Base-by-base conservation (phyloP, 2,797 vertebrate species). In the Oryzias dopingdopingensis region DNA sequence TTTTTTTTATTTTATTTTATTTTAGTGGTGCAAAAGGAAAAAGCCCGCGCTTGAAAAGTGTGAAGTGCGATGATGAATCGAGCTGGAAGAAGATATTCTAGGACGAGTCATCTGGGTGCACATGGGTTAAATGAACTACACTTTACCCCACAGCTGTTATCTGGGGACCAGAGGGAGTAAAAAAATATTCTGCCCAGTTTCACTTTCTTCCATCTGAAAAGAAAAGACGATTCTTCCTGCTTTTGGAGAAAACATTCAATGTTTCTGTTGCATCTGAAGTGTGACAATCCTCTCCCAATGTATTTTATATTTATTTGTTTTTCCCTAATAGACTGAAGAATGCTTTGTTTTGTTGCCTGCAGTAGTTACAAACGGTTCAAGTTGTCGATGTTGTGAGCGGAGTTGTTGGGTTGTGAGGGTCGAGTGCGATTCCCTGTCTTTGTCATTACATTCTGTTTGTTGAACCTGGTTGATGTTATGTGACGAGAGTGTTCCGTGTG, bases 201-300 rank as follows among this genome's bases (percentile, higher is more conserved):
- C 6, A 14, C 5, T 41, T 41, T 44, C 52, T 53, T 23, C 16
- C 51, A 59, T 15, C 20, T 41, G 49, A 23, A 59, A 54, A 59
- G 52, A 18, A 53, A 50, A 24, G 26, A 22, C 51, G 60, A 3
- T 49, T 49, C 44, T 26, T 26, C 45, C 42, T 51, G 29, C 53
- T 64, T 46, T n/a, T 50, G 59, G n/a, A 60, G 51, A 18, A 57
- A 51, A 6, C 48, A 12, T 24, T 69, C 59, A 37, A 52, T 53
- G 51, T 60, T 42, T 18, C 42, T 59, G 32, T 76, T 72, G 43
- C 69, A 67, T 65, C 54, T 42, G 59, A 52, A 72, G 70, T 74
- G 59, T 70, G 83, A 86, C 84, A 85, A 82, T 86, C 82, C 59
- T 61, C 24, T 68, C 55, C 52, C 62, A 49, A 2, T 37, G 59